Evolutionary conservation across 2,113 vertebrate species (phyloP), one percentile per base, ranked within the genome.

Genomic region (Siniperca knerii): DNA sequence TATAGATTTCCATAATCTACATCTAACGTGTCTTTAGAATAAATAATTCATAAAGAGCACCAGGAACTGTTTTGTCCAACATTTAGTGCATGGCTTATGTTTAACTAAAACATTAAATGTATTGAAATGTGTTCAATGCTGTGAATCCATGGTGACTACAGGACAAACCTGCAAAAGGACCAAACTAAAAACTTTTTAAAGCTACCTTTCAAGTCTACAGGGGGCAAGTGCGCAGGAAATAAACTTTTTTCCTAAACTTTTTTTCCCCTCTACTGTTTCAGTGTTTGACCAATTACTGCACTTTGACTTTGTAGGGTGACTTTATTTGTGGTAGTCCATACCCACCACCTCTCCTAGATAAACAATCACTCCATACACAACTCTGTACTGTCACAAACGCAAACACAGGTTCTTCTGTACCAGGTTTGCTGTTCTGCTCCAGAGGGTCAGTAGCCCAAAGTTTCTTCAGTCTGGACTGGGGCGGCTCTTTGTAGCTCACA

Each of bases 351-450:
- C 33, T 42, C 35, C 6, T 57, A 42, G 1, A 9, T 13, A 33
- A 15, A 74, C 16, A 29, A 46, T n/a, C 52, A 15, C 21, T 25
- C 21, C 33, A 58, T 25, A 10, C 60, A 46, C 13, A 18, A 75
- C 57, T 46, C 25, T 61, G 11, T 2, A 25, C 6, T 15, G 2
- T 23, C 13, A 83, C 42, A 50, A 44, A 74, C 37, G 48, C 37
- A 54, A 58, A 65, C 9, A 42, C 9, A 42, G 23, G 6, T 37
- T 52, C 0, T 37, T 68, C 1, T 8, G 7, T 90, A 99, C 98
- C 98, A 97, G 98, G 95, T 98, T 99, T 99, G 97, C 98, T 98
- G 97, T 97, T 99, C 90, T 98, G 98, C 96, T 99, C 98, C 88
- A 99, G 93, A 74, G 98, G 97, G 94, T 98, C 99, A 95, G 98